phyloP scores from a whole-genome alignment of 2,888 invertebrate genomes.

The Idaea aversata region DNA sequence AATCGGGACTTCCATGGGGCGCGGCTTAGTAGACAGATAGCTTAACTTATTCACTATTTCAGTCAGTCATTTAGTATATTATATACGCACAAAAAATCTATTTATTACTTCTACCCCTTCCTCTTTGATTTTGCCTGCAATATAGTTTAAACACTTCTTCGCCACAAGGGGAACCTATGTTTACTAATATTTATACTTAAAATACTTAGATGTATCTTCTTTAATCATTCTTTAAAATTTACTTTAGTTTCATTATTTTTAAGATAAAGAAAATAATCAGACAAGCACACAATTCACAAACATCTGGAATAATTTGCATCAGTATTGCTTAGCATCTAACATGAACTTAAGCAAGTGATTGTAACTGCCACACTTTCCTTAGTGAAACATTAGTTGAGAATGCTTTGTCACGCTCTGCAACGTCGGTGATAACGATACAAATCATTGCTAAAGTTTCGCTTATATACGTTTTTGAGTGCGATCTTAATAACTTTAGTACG shows the following conservation, averaged over 20 bases:
- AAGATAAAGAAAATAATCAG: neutral
- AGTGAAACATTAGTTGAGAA: neutral
- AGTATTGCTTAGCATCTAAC: neutral
- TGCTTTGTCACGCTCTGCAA: neutral
- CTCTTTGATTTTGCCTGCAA: neutral
- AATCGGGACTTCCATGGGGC: no score
- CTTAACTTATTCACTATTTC: no score
- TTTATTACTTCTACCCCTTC: no score
- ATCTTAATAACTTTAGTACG: constrained; percentile 21
- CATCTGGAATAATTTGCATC: neutral
- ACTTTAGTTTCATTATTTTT: neutral
- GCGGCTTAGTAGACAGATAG: no score
- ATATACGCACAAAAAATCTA: no score
- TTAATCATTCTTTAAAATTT: neutral
- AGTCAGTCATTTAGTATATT: no score
- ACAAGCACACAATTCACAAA: neutral
- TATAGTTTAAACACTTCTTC: no score
- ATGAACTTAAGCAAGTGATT: neutral
- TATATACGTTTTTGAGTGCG: neutral
- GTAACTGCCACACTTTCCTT: neutral
- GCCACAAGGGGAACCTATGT: no score
- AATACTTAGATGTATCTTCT: neutral
- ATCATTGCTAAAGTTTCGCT: neutral
- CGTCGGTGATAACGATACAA: neutral
- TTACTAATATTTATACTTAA: neutral